Evolutionary conservation across 2,888 invertebrate species (phyloP).

Genomic region (Cryptosula pallasiana): DNA sequence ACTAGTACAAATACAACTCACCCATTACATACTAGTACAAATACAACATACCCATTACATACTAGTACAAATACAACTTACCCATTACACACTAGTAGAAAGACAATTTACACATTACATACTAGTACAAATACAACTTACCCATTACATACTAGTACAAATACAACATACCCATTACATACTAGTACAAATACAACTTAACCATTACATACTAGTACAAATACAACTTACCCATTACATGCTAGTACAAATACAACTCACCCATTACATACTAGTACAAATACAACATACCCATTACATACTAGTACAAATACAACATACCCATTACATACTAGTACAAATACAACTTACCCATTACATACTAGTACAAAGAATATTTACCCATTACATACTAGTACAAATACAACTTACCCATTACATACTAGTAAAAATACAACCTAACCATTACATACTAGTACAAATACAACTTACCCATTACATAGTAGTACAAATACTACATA

Average conservation of each 20-base stretch:
- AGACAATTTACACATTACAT: too few relatives aligned
- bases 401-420: constrained; percentile 65
- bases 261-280: constrained; percentile 77
- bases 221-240: constrained; percentile 65
- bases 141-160: constrained; percentile 77
- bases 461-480: constrained; percentile 64
- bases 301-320: constrained; percentile 43
- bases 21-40: constrained; percentile 77
- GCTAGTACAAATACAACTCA: constrained; percentile 43
- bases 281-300: too few relatives aligned
- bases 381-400: constrained; percentile 77
- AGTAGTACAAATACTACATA: constrained; percentile 47
- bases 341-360: constrained; percentile 65
- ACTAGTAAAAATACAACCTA: constrained; percentile 43
- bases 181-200: constrained; percentile 43
- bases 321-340: constrained; percentile 77
- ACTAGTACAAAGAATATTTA: constrained; percentile 43
- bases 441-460: constrained; percentile 77
- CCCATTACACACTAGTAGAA: constrained; percentile 77
- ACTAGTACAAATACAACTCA: constrained; percentile 43
- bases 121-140: constrained; percentile 43
- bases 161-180: too few relatives aligned
- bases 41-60: too few relatives aligned
- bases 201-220: constrained; percentile 77
- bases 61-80: constrained; percentile 43